Percentiles rank a stretch among this genome's conserved stretches.
Conservation (phyloP, 2,888 invertebrate species). For the Drosophila tripunctata region DNA sequence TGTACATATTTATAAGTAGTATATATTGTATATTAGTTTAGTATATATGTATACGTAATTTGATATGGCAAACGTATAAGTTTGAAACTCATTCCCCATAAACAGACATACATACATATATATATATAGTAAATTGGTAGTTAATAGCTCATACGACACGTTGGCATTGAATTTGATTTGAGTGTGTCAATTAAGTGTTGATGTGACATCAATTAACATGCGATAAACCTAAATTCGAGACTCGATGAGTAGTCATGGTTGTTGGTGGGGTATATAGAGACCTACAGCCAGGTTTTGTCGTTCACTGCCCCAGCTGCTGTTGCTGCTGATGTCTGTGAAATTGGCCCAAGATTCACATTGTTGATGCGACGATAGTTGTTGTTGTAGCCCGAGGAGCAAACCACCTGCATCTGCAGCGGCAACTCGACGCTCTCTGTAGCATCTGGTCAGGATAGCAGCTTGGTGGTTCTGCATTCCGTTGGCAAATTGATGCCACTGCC, state of each 20-base stretch:
- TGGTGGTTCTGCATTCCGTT: constrained; percentile 43
- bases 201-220: constrained; percentile 8
- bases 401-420: constrained; percentile 46
- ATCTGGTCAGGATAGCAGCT: constrained; percentile 62
- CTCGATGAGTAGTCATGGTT: not conserved
- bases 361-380: constrained; percentile 63
- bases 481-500: constrained; percentile 19
- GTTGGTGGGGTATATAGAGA: too few species aligned
- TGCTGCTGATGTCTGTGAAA: not conserved
- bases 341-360: constrained; percentile 12
- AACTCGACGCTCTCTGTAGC: constrained; percentile 55
- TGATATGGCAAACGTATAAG: constrained; percentile 24
- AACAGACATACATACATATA: too few species aligned
- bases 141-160: constrained; percentile 12
- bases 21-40: not conserved
- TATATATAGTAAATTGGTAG: too few species aligned
- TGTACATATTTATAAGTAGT: constrained; percentile 1
- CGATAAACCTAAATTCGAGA: constrained; percentile 41
- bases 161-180: constrained; percentile 1
- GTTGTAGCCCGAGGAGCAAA: constrained; percentile 51
- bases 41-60: constrained; percentile 1
- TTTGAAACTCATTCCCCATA: not conserved
- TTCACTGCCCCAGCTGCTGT: too few species aligned
- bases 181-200: constrained; percentile 6
- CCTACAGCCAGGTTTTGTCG: constrained; percentile 81